These are phyloP conservation scores for Grammatotria lemairii DNA, from an alignment of 2,113 vertebrate genomes.

Conservation along the genomic window DNA sequence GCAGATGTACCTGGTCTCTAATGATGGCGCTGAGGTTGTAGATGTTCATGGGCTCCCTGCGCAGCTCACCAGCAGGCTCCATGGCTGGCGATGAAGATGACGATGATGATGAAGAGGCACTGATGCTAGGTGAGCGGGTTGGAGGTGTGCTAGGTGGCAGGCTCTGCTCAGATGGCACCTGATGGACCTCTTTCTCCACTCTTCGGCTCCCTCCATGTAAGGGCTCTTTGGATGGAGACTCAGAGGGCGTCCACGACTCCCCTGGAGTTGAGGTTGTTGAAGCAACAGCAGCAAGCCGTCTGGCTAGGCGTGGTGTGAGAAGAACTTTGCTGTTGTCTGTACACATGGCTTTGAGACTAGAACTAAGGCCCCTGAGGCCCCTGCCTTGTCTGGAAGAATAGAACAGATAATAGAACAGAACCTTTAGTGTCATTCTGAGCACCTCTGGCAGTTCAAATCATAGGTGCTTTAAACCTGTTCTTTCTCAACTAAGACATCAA, in stretches of 20 bases:
- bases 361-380: slow-evolving; percentile 79
- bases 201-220: slow-evolving; percentile 61
- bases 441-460: neutral
- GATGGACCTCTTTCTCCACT: slow-evolving; percentile 1
- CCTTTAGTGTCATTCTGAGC: neutral
- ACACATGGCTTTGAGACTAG: slow-evolving; percentile 71
- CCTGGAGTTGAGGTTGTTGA: slow-evolving; percentile 67
- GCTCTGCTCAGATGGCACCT: slow-evolving; percentile 27
- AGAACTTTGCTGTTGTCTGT: slow-evolving; percentile 87
- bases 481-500: neutral
- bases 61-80: slow-evolving; percentile 80
- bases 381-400: slow-evolving; percentile 75
- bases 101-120: slow-evolving; percentile 81
- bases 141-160: slow-evolving; percentile 75
- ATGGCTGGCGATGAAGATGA: slow-evolving; percentile 81
- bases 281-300: slow-evolving; percentile 74
- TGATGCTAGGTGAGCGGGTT: slow-evolving; percentile 81
- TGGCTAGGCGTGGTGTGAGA: slow-evolving; percentile 84
- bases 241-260: slow-evolving; percentile 70
- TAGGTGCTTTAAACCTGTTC: neutral
- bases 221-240: slow-evolving; percentile 75
- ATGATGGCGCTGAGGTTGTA: slow-evolving; percentile 96
- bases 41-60: slow-evolving; percentile 92
- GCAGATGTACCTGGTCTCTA: slow-evolving; percentile 85
- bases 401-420: neutral